Percentiles rank a stretch among this genome's conserved stretches.
phyloP scores from a whole-genome alignment of 1,140 invertebrate genomes.

The Pteromalus puparum region DNA sequence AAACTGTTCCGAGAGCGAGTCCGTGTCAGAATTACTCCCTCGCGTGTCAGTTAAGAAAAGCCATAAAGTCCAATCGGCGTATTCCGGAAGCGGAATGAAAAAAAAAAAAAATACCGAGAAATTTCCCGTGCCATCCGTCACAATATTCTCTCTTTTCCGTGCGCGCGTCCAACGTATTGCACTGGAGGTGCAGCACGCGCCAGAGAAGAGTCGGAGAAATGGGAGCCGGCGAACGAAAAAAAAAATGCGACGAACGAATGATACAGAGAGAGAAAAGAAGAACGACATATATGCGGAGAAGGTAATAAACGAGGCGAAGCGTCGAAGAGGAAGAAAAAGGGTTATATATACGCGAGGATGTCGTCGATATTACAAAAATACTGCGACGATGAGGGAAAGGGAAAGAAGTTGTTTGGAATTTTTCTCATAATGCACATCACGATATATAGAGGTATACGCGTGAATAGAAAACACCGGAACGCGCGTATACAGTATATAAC shows the following conservation, averaged over 20 bases:
- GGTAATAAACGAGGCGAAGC: constrained; percentile 23
- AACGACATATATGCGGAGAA: background rate
- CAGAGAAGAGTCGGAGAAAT: background rate
- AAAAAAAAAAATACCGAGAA: constrained; percentile 20
- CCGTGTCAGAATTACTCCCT: constrained; percentile 26
- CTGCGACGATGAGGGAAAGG: too few relatives aligned
- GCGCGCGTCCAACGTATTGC: constrained; percentile 3
- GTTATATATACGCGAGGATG: too few relatives aligned
- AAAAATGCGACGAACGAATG: background rate
- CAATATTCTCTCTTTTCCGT: constrained; percentile 18
- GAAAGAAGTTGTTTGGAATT: too few relatives aligned
- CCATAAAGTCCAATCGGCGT: constrained; percentile 45
- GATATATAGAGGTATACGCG: too few relatives aligned
- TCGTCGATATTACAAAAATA: background rate
- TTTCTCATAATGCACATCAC: too few relatives aligned
- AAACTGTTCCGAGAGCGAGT: background rate
- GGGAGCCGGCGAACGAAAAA: background rate
- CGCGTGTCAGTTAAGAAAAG: constrained; percentile 36
- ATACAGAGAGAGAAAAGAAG: background rate
- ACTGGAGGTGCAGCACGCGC: constrained; percentile 7
- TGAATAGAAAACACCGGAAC: too few relatives aligned
- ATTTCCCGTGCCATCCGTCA: constrained; percentile 31
- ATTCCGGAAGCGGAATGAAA: constrained; percentile 8
- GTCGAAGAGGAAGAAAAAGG: background rate
- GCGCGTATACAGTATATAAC: too few relatives aligned